Percentiles rank a stretch among this genome's conserved stretches.
Evolutionary conservation across 1,140 invertebrate species (phyloP).

Genomic region (Nymphalis io): DNA sequence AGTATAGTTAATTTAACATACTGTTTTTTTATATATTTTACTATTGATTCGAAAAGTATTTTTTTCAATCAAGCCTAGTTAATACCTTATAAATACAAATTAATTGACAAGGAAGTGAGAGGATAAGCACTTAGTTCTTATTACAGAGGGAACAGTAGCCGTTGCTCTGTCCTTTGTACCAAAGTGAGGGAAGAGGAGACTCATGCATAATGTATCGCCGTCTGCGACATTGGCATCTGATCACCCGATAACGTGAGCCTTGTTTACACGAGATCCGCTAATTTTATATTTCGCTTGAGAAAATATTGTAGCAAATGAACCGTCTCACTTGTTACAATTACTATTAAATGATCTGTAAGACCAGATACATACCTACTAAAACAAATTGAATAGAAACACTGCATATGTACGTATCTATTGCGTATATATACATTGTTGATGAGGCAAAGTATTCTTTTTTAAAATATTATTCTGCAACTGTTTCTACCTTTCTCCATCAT

Average conservation of each 20-base stretch:
- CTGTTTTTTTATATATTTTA: too few species aligned
- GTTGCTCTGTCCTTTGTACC: slow-evolving; percentile 21
- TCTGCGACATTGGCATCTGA: slow-evolving; percentile 49
- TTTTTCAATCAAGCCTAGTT: background rate
- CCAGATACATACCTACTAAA: too few species aligned
- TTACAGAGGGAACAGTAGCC: slow-evolving; percentile 9
- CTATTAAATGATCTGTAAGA: too few species aligned
- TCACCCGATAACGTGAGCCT: slow-evolving; percentile 58
- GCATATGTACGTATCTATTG: too few species aligned
- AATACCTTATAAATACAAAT: background rate
- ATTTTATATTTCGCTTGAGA: slow-evolving; percentile 63
- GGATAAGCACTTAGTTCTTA: slow-evolving; percentile 18
- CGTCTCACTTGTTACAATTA: too few species aligned
- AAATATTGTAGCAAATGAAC: background rate
- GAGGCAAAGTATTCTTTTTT: too few species aligned
- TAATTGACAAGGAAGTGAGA: slow-evolving; percentile 6
- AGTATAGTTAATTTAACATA: too few species aligned
- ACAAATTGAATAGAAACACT: too few species aligned
- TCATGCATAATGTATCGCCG: slow-evolving; percentile 68
- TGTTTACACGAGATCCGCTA: slow-evolving; percentile 65
- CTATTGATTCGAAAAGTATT: too few species aligned
- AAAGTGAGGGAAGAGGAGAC: slow-evolving; percentile 28
- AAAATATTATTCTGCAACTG: too few species aligned
- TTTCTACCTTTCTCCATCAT: too few species aligned
- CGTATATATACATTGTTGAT: too few species aligned